These are phyloP conservation scores for Proales similis DNA, from an alignment of 1,140 invertebrate species.

Conservation along the genomic window DNA sequence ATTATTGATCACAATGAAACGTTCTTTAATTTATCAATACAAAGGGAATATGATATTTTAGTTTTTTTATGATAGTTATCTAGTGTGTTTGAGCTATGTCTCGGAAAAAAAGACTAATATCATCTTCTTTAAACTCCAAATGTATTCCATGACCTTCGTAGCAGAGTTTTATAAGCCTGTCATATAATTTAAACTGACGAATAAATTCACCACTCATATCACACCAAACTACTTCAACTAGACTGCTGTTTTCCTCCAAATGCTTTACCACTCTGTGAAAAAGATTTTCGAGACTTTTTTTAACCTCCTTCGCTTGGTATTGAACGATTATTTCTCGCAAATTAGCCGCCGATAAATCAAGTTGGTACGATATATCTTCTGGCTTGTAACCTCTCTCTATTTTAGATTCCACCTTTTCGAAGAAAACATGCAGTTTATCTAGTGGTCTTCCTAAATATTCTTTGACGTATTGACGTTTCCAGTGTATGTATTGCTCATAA, in stretches of 20 bases:
- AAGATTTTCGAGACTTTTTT: conserved; percentile 84
- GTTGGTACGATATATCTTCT: conserved; percentile 93
- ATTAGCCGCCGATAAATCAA: conserved; percentile 93
- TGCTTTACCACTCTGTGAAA: conserved; percentile 97
- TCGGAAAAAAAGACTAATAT: conserved; percentile 91
- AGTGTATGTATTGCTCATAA: conserved; percentile 1
- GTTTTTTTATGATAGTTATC: no score
- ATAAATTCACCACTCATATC: conserved; percentile 99
- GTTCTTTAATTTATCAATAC: no score
- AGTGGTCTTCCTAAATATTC: conserved; percentile 31
- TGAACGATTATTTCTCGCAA: conserved; percentile 86
- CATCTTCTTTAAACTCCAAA: conserved; percentile 88
- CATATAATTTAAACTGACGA: conserved; percentile 85
- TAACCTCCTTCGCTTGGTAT: conserved; percentile 82
- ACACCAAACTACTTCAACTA: conserved; percentile 81
- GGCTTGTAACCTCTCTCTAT: conserved; percentile 85
- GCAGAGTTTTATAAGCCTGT: conserved; percentile 84
- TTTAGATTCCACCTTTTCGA: conserved; percentile 83
- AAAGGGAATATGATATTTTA: no score
- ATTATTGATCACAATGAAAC: no score
- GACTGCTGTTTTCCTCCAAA: conserved; percentile 82
- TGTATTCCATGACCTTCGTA: conserved; percentile 90
- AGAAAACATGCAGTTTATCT: conserved; percentile 59
- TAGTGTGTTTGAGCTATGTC: no score
- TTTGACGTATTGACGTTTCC: conserved; percentile 25